phyloP scores from a whole-genome alignment of 2,113 vertebrate species.

The Charadrius vociferus region DNA sequence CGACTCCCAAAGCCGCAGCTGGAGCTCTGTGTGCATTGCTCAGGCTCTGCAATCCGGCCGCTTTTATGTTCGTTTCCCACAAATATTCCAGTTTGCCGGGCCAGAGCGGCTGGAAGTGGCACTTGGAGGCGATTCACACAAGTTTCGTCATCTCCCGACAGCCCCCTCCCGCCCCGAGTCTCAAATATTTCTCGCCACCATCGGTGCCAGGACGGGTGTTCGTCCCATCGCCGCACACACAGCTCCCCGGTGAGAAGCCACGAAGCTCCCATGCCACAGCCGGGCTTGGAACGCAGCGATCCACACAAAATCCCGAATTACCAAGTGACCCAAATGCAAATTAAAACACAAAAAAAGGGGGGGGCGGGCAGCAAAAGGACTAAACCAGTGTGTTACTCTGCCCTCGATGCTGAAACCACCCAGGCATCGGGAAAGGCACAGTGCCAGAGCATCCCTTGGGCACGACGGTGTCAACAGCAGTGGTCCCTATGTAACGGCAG shows the following conservation, averaged over 20 bases:
- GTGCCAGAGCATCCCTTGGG: background rate
- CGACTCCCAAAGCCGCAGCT: background rate
- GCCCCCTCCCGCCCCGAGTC: background rate
- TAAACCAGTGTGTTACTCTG: background rate
- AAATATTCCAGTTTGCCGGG: constrained; percentile 5
- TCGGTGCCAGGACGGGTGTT: background rate
- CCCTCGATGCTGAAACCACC: background rate
- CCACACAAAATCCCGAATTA: background rate
- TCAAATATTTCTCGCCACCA: background rate
- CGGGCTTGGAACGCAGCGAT: background rate
- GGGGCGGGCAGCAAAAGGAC: background rate
- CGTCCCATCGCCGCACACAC: accelerated
- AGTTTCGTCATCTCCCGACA: background rate
- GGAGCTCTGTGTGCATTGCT: background rate
- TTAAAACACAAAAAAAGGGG: background rate
- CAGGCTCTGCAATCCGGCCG: accelerated
- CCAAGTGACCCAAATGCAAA: background rate
- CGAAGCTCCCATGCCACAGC: background rate
- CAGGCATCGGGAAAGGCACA: background rate
- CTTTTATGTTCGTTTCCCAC: constrained; percentile 5
- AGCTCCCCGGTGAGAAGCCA: background rate
- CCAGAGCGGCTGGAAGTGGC: background rate
- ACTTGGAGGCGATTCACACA: background rate
- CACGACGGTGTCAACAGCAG: background rate
- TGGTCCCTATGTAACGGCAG: accelerated